Conservation (phyloP, 2,888 invertebrate genomes). For the Elegia similella region DNA sequence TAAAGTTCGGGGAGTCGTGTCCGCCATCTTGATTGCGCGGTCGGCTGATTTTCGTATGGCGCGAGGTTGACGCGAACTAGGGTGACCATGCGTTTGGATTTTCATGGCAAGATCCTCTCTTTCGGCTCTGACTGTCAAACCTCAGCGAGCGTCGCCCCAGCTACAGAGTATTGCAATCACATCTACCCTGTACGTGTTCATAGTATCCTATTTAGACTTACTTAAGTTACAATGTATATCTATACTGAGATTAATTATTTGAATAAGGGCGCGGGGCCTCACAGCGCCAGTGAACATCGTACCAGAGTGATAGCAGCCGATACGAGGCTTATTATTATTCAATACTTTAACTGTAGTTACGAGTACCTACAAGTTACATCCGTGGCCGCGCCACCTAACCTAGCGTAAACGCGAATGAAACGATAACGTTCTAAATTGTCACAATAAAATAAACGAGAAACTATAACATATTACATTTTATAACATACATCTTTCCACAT, state of each 20-base stretch:
- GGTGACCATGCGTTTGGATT: conserved; percentile 23
- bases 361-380: conserved; percentile 59
- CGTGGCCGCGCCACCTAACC: conserved; percentile 75
- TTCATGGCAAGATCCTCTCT: conserved; percentile 16
- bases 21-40: conserved; percentile 16
- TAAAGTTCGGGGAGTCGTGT: background rate
- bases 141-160: conserved; percentile 57
- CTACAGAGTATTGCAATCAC: conserved; percentile 74
- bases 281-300: conserved; percentile 55
- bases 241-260: conserved; percentile 56
- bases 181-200: conserved; percentile 80
- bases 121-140: conserved; percentile 23
- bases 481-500: conserved; percentile 55
- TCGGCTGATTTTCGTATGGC: conserved; percentile 16
- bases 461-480: conserved; percentile 61
- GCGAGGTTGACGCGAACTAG: conserved; percentile 26
- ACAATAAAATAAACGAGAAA: conserved; percentile 71
- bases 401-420: conserved; percentile 76
- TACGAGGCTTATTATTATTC: conserved; percentile 38
- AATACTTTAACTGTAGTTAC: conserved; percentile 48
- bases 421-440: conserved; percentile 71
- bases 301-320: conserved; percentile 47
- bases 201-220: conserved; percentile 73
- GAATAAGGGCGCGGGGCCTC: conserved; percentile 52
- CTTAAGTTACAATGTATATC: conserved; percentile 67